Base-by-base conservation (phyloP, 2,888 invertebrate species). In the Mongoloraphidia duomilia region DNA sequence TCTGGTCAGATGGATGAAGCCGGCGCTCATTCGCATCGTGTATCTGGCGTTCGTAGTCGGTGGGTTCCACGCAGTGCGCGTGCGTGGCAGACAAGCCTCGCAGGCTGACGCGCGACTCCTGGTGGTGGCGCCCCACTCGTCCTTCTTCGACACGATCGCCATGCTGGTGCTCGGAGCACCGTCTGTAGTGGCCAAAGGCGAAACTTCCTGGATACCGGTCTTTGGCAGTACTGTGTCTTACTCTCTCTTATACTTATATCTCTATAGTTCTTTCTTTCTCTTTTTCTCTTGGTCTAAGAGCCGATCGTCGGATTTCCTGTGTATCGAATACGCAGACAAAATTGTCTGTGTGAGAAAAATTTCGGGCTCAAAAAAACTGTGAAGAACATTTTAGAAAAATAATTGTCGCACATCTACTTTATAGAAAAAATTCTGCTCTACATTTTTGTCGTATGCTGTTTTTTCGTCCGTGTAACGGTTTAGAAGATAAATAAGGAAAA, bases 51-150 rank as follows among this genome's bases (percentile, higher is more conserved):
- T 88, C 73, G 72, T 83, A 55, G 76, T 76, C 46, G 84, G 85
- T 50, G 91, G 93, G 51, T 90, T 93, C 71, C 83, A 87, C 62
- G 79, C 80, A 59, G 76, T 93, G 56, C 78, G 75, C 58, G 75
- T 84, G 58, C 79, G 80, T 64, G 94, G 94, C 46, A 73, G 74
- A 56, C 47, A 74, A 71, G 67, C 65, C 73, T 64, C 63, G 64
- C 67, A 67, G 62, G 12, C 55, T 17, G 84, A 86, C 55, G 93
- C 93, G 5, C 89, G 92, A 2, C 80, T 94, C 55, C 70, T 93
- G 54, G 84, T 84, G 49, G 77, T 89, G 53, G 93, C 91, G 5
- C 94, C 94, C 3, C 95, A 95, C 66, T 92, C 93, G 38, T 82
- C 86, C 50, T 92, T 85, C 77, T 84, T 89, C 70, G 95, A 95